These are phyloP conservation scores for Laspeyria flexula DNA, from an alignment of 2,888 invertebrate genomes.

Conservation along the genomic window DNA sequence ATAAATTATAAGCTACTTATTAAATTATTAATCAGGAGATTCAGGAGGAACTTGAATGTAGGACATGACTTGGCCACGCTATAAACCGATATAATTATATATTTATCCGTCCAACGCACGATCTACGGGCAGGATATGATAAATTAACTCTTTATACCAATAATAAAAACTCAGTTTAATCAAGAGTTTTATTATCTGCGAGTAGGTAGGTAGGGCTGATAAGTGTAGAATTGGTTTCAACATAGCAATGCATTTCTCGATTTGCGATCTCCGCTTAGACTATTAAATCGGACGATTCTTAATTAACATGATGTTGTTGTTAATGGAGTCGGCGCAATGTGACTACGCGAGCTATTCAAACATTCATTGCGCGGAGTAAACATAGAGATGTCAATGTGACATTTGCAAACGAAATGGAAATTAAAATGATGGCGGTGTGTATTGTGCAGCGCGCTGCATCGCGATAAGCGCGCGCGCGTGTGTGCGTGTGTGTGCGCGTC, in stretches of 20 bases:
- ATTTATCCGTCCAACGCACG: slow-evolving; percentile 53
- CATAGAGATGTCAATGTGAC: slow-evolving; percentile 64
- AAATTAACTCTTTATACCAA: slow-evolving; percentile 31
- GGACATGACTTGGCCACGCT: slow-evolving; percentile 44
- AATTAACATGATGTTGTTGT: slow-evolving; percentile 16
- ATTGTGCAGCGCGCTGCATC: slow-evolving; percentile 76
- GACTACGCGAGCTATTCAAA: slow-evolving; percentile 29
- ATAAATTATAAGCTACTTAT: slow-evolving; percentile 2
- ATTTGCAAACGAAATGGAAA: slow-evolving; percentile 80
- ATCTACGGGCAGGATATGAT: slow-evolving; percentile 49
- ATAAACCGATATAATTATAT: slow-evolving; percentile 44
- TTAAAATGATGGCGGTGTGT: slow-evolving; percentile 73
- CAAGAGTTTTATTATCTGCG: slow-evolving; percentile 18
- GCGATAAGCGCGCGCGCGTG: slow-evolving; percentile 54
- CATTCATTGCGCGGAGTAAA: slow-evolving; percentile 52
- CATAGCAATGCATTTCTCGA: slow-evolving; percentile 5
- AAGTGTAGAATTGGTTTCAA: slow-evolving; percentile 12
- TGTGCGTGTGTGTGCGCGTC: slow-evolving; percentile 55
- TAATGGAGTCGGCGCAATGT: slow-evolving; percentile 24
- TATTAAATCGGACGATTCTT: slow-evolving; percentile 16
- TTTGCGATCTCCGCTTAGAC: slow-evolving; percentile 5
- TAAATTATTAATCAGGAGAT: slow-evolving; percentile 24
- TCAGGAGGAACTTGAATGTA: slow-evolving; percentile 32
- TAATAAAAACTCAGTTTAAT: slow-evolving; percentile 27
- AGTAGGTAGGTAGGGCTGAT: slow-evolving; percentile 1